Conservation (phyloP, 2,888 invertebrate genomes). For the Nomada flava region DNA sequence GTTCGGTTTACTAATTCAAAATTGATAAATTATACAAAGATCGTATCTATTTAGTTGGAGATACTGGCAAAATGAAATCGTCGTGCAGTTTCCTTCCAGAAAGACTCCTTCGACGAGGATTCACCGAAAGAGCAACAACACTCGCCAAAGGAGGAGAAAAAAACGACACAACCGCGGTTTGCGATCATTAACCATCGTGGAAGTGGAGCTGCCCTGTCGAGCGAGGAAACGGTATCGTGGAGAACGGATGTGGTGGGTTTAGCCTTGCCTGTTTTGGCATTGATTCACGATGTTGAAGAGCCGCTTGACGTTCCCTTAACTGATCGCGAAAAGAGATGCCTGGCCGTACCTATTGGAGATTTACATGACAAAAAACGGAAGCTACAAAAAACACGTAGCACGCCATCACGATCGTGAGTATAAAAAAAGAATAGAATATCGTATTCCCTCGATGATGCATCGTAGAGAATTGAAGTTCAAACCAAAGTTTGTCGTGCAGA, state of each 20-base stretch:
- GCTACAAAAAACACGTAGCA: conserved; percentile 78
- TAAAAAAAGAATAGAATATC: conserved; percentile 12
- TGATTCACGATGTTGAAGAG: conserved; percentile 59
- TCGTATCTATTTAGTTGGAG: too few species aligned
- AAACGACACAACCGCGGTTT: conserved; percentile 36
- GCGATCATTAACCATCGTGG: conserved; percentile 50
- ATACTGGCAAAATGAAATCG: not conserved
- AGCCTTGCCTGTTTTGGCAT: conserved; percentile 50
- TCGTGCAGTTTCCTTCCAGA: conserved; percentile 81
- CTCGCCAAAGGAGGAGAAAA: conserved; percentile 63
- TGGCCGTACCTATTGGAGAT: conserved; percentile 82
- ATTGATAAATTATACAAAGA: too few species aligned
- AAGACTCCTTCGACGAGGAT: conserved; percentile 78
- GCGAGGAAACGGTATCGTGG: conserved; percentile 66
- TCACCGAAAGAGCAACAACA: conserved; percentile 44
- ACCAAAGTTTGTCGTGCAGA: too few species aligned
- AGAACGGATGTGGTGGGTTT: conserved; percentile 64
- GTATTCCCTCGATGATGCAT: not conserved
- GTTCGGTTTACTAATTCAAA: not conserved
- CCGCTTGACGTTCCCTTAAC: conserved; percentile 74
- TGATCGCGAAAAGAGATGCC: conserved; percentile 82
- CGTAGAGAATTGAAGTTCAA: too few species aligned
- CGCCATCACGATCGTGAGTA: conserved; percentile 69
- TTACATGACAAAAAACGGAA: conserved; percentile 80
- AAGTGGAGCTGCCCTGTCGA: conserved; percentile 34